Base-by-base conservation (phyloP, 2,888 invertebrate species). In the Drosophila vallismaia region DNA sequence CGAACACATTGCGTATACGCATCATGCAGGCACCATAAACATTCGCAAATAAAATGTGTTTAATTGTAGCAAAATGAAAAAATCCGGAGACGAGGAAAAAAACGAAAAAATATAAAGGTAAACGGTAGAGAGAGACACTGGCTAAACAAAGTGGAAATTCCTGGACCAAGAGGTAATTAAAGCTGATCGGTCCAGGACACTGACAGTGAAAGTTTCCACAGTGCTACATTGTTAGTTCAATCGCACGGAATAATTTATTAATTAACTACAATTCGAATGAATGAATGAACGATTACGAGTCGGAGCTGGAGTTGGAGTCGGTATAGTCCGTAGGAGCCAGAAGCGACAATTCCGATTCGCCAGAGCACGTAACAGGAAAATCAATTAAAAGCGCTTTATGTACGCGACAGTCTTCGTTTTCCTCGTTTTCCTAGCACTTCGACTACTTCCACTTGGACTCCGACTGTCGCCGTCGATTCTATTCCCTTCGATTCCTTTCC, bases 381-480 rank as follows among this genome's bases (percentile, higher is more conserved):
- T 84, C 84, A 84, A 84, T 84, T 84, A 84, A 87, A 85, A 84
- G 86, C 86, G 80, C 78, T 87, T 84, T 87, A 87, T 84, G 84
- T 86, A 74, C 76, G 82, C 82, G 82, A 82, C 82, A 82, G 81
- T 86, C 82, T 71, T 81, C 54, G 77, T 62, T 56, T 36, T 12
- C 6, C 71, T 68, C 57, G 60, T 52, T 66, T 60, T 60, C 49
- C 33, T 14, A 33, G 42, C 29, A 48, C 38, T 19, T 45, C 40
- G 28, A 33, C 52, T 12, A 50, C 42, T 14, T 60, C 14, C 33
- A 10, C 40, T 54, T 44, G 46, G 29, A 42, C 40, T 42, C 36
- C 19, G 19, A 42, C 49, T 44, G 46, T 55, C 66, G 57, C 49
- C 55, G 36, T 70, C 69, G 51, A 52, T 59, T 69, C 68, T 31